phyloP scores from a whole-genome alignment of 2,888 invertebrate genomes.

The Bedellia somnulentella region DNA sequence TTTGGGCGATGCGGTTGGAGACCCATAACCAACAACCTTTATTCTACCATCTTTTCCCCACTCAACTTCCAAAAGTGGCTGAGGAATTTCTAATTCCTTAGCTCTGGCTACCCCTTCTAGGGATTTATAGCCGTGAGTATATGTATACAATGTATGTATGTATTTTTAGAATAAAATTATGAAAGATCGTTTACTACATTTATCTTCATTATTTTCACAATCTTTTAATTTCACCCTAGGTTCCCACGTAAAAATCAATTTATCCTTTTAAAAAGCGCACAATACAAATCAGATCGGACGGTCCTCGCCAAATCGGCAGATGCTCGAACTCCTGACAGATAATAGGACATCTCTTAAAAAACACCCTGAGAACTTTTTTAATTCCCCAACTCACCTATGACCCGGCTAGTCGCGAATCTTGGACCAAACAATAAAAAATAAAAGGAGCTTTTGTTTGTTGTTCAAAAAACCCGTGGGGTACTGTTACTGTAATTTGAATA shows the following conservation, averaged over 20 bases:
- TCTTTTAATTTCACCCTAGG: too few relatives aligned
- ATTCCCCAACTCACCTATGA: conserved; percentile 47
- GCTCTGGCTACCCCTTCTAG: too few relatives aligned
- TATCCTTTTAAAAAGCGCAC: conserved; percentile 16
- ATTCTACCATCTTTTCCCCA: too few relatives aligned
- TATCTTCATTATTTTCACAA: too few relatives aligned
- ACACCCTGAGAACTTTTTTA: conserved; percentile 41
- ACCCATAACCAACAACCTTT: too few relatives aligned
- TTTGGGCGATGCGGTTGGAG: too few relatives aligned
- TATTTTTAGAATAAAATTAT: too few relatives aligned
- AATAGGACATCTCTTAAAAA: conserved; percentile 29
- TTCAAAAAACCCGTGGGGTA: conserved; percentile 46
- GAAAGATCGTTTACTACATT: too few relatives aligned
- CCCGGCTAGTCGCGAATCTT: conserved; percentile 36
- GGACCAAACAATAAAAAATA: conserved; percentile 51
- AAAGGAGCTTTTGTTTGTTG: conserved; percentile 40
- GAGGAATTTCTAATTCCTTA: too few relatives aligned
- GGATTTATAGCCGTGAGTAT: too few relatives aligned
- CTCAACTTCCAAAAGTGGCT: too few relatives aligned
- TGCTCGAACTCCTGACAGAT: conserved; percentile 25
- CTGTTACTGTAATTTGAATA: conserved; percentile 50
- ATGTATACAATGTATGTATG: too few relatives aligned
- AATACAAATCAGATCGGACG: conserved; percentile 15
- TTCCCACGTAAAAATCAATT: conserved; percentile 24
- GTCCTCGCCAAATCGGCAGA: conserved; percentile 30